A percentile compares a stretch with the other conserved stretches of the same genome.
Evolutionary conservation across 1,140 invertebrate species (phyloP).

Genomic region (Trichoplusia ni): DNA sequence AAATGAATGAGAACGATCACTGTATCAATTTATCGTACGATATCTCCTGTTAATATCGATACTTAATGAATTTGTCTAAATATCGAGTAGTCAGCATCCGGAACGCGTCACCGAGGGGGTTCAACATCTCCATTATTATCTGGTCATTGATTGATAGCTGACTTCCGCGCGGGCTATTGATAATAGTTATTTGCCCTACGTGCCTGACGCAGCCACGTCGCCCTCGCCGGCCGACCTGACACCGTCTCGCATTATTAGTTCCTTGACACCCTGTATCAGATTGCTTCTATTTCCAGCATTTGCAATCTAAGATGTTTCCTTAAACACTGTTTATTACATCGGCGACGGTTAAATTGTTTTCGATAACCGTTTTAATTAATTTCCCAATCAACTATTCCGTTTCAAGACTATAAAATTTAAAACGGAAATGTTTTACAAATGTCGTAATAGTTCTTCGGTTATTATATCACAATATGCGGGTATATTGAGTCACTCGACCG

Average conservation of each 20-base stretch:
- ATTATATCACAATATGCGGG: constrained; percentile 54
- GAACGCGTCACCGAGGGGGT: constrained; percentile 57
- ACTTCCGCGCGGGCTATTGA: constrained; percentile 60
- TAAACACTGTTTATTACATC: constrained; percentile 11
- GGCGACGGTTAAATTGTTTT: constrained; percentile 9
- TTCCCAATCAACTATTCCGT: constrained; percentile 8
- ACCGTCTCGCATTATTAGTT: constrained; percentile 34
- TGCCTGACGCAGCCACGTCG: constrained; percentile 8
- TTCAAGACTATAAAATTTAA: constrained; percentile 8
- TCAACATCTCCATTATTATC: constrained; percentile 74
- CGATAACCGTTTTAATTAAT: background rate
- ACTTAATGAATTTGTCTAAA: constrained; percentile 36
- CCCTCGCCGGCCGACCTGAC: constrained; percentile 7
- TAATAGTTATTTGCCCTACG: constrained; percentile 52
- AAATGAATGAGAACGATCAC: too few species aligned
- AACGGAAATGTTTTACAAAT: constrained; percentile 16
- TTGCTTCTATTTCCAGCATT: constrained; percentile 40
- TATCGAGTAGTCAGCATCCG: constrained; percentile 52
- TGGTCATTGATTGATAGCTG: constrained; percentile 70
- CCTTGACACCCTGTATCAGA: constrained; percentile 33
- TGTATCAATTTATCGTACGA: too few species aligned
- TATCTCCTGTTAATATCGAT: too few species aligned
- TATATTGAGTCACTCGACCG: constrained; percentile 66
- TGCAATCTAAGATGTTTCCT: constrained; percentile 36
- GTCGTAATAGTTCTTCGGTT: constrained; percentile 27